phyloP scores from a whole-genome alignment of 2,888 invertebrate genomes.

The Hipparchia sbordonii region DNA sequence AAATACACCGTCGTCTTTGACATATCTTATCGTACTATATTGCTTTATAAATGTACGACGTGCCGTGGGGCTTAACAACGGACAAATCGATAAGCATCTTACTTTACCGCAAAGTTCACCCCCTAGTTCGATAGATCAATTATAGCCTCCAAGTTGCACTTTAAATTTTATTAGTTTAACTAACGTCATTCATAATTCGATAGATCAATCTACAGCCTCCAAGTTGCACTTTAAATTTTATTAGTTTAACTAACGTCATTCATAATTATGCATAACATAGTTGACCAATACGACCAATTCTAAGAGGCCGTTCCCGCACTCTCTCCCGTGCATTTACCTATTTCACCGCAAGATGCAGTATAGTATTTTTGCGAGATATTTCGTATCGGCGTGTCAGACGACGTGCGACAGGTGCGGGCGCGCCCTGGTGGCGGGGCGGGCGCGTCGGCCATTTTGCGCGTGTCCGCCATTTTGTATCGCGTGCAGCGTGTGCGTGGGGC shows the following conservation, averaged over 20 bases:
- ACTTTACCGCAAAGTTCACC: no score
- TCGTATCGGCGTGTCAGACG: not conserved
- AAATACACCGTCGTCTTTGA: not conserved
- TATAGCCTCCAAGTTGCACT: no score
- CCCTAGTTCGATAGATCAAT: no score
- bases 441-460: not conserved
- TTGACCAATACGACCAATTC: no score
- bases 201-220: no score
- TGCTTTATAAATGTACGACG: not conserved
- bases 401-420: constrained; percentile 47
- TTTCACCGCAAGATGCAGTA: not conserved
- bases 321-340: not conserved
- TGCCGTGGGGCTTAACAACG: not conserved
- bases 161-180: no score
- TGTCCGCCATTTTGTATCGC: constrained; percentile 32
- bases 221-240: no score
- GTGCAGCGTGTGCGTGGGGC: constrained; percentile 34
- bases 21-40: not conserved
- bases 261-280: no score
- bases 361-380: constrained; percentile 11
- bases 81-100: no score
- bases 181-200: no score
- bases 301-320: constrained; percentile 3
- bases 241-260: no score
- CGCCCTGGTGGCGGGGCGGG: constrained; percentile 34